These are phyloP conservation scores for Pedetes capensis DNA, from an alignment of 2,113 vertebrate species.

Conservation along the genomic window DNA sequence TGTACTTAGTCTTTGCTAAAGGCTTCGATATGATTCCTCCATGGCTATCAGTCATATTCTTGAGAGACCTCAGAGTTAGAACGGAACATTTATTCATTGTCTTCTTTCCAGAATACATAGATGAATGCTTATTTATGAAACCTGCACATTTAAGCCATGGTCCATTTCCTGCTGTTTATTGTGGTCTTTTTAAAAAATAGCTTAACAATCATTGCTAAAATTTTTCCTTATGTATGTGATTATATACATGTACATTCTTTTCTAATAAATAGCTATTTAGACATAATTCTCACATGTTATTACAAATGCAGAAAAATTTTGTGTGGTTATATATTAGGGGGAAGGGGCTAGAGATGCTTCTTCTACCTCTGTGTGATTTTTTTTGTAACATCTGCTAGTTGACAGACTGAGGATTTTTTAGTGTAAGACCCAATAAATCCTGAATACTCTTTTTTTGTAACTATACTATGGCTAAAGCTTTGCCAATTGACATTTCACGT, in stretches of 20 bases:
- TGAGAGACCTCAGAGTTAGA: not conserved
- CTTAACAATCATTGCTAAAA: not conserved
- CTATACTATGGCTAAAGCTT: conserved; percentile 38
- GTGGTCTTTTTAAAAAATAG: not conserved
- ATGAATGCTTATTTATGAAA: conserved; percentile 34
- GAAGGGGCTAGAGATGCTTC: not conserved
- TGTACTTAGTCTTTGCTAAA: not conserved
- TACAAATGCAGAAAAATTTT: conserved; percentile 48
- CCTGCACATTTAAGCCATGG: conserved; percentile 17
- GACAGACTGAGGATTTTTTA: conserved; percentile 58
- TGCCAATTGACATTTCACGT: conserved; percentile 47
- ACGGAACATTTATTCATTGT: not conserved
- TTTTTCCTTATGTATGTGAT: conserved; percentile 19
- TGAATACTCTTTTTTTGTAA: conserved; percentile 35
- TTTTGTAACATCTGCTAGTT: conserved; percentile 50
- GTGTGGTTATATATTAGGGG: conserved; percentile 8
- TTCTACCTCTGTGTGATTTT: conserved; percentile 52
- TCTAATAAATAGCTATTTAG: conserved; percentile 34
- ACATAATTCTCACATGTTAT: conserved; percentile 26
- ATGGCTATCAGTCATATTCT: not conserved
- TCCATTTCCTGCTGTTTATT: not conserved
- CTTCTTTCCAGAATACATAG: not conserved
- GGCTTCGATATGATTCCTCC: not conserved
- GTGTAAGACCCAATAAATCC: conserved; percentile 52
- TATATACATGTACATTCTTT: conserved; percentile 40